phyloP scores from a whole-genome alignment of 1,140 invertebrate species.

The Alviniconcha marisindica region DNA sequence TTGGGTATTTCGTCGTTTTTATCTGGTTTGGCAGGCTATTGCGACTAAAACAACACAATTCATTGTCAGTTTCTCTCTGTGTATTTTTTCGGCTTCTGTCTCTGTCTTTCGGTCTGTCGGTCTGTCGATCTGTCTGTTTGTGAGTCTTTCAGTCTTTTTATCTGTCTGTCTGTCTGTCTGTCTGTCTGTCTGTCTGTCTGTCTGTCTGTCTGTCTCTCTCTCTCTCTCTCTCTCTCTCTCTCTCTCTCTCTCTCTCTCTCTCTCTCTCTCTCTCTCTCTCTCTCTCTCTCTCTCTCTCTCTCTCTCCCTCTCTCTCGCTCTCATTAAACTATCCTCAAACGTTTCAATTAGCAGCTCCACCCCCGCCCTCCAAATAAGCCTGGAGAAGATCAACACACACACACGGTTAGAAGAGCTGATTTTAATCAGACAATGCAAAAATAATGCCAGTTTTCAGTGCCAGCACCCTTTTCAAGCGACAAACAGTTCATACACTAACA shows the following conservation, averaged over 20 bases:
- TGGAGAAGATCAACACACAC: too few species aligned
- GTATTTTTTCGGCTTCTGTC: conserved; percentile 10
- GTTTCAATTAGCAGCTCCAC: too few species aligned
- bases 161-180: conserved; percentile 25
- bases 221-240: conserved; percentile 39
- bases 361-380: too few species aligned
- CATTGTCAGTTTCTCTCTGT: not conserved
- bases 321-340: too few species aligned
- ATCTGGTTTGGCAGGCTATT: too few species aligned
- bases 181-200: conserved; percentile 21
- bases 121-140: not conserved
- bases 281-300: conserved; percentile 22
- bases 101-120: conserved; percentile 26
- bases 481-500: too few species aligned
- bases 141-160: conserved; percentile 16
- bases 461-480: too few species aligned
- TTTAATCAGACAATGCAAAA: too few species aligned
- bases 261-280: conserved; percentile 29
- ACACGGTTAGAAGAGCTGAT: too few species aligned
- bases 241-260: conserved; percentile 27
- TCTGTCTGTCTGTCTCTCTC: conserved; percentile 38
- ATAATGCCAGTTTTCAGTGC: too few species aligned
- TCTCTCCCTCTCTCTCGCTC: not conserved
- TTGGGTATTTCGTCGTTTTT: too few species aligned
- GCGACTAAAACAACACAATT: too few species aligned